These are phyloP conservation scores for Eupelmus urozonus DNA, from an alignment of 2,888 invertebrate species.

Conservation along the genomic window DNA sequence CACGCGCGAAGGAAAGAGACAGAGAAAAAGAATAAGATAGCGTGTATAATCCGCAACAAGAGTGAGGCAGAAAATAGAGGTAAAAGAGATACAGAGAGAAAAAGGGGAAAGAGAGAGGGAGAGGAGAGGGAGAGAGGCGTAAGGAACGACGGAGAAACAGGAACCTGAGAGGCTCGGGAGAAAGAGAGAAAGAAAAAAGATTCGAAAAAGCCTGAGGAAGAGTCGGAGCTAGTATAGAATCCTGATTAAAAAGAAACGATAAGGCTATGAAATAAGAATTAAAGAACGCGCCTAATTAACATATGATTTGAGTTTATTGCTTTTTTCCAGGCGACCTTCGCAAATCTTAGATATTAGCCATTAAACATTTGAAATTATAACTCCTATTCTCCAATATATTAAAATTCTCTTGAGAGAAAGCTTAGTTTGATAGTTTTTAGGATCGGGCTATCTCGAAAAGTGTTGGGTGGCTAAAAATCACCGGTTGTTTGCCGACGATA, in stretches of 20 bases:
- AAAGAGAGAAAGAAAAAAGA: not conserved
- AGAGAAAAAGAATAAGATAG: slow-evolving; percentile 11
- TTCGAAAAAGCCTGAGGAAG: slow-evolving; percentile 8
- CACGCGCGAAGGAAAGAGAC: slow-evolving; percentile 17
- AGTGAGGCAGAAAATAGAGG: slow-evolving; percentile 35
- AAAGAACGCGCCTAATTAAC: slow-evolving; percentile 58
- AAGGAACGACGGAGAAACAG: no score
- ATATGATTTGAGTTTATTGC: slow-evolving; percentile 34
- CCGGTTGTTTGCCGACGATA: no score
- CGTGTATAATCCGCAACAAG: slow-evolving; percentile 50
- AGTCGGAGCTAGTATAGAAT: slow-evolving; percentile 20
- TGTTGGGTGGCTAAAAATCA: no score
- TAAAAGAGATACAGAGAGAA: slow-evolving; percentile 15
- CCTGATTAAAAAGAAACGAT: slow-evolving; percentile 47
- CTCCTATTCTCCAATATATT: no score
- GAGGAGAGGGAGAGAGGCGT: not conserved
- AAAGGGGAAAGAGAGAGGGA: not conserved
- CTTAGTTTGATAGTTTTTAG: no score
- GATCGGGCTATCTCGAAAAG: no score
- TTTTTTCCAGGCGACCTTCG: slow-evolving; percentile 1
- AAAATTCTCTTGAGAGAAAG: no score
- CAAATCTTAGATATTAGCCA: slow-evolving; percentile 9
- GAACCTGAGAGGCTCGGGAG: slow-evolving; percentile 2
- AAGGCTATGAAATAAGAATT: no score
- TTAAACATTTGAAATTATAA: no score